Conservation (phyloP, 2,888 invertebrate genomes). For the Hipparchia semele region DNA sequence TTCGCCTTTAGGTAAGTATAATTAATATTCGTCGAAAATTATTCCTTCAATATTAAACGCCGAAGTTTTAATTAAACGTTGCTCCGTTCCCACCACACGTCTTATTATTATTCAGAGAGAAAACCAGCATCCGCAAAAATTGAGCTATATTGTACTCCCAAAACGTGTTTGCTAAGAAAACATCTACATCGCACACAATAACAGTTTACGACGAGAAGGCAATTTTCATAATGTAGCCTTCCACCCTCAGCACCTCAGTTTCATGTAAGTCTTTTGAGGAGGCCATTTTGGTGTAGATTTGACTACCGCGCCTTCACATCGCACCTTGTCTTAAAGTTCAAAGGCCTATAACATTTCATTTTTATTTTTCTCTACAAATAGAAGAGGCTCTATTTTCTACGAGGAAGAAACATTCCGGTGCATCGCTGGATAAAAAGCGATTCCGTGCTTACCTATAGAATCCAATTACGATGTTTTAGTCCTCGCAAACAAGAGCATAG, state of each 20-base stretch:
- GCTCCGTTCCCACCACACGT: neutral
- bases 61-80: constrained; percentile 10
- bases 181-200: constrained; percentile 48
- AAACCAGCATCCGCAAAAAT: constrained; percentile 33
- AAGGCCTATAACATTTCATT: neutral
- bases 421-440: neutral
- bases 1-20: neutral
- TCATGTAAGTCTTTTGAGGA: constrained; percentile 42
- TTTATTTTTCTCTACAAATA: neutral
- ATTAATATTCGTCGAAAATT: neutral
- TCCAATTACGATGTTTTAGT: neutral
- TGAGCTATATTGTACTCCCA: constrained; percentile 44
- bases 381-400: neutral
- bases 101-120: constrained; percentile 20
- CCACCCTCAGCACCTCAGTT: constrained; percentile 43
- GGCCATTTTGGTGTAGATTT: constrained; percentile 41
- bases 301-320: constrained; percentile 20
- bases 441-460: neutral
- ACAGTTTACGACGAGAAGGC: constrained; percentile 51
- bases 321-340: constrained; percentile 15
- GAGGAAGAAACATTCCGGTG: neutral
- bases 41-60: neutral
- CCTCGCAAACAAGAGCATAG: no score
- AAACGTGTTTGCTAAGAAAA: constrained; percentile 49
- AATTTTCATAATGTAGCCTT: constrained; percentile 55